phyloP scores from a whole-genome alignment of 2,888 invertebrate species.

The Metalampra italica region DNA sequence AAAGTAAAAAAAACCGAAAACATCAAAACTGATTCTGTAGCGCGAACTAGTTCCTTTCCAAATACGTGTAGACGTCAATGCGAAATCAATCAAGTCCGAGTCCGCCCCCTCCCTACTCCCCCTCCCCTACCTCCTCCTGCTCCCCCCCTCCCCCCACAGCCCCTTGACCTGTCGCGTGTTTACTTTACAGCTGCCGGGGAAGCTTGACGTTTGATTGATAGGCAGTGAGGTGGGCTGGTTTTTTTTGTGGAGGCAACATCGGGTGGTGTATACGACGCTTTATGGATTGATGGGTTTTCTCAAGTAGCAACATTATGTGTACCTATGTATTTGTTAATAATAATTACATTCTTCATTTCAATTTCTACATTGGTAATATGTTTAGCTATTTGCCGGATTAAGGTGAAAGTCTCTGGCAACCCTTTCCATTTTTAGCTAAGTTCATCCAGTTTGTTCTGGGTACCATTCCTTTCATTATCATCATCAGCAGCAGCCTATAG shows the following conservation, averaged over 20 bases:
- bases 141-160: conserved; percentile 22
- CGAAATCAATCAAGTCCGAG: conserved; percentile 72
- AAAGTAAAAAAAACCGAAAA: conserved; percentile 8
- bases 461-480: no score
- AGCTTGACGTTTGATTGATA: conserved; percentile 59
- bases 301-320: neutral
- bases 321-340: neutral
- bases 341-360: neutral
- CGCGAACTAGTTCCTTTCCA: conserved; percentile 24
- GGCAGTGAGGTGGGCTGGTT: conserved; percentile 31
- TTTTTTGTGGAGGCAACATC: conserved; percentile 19
- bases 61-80: conserved; percentile 64
- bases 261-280: neutral
- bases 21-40: conserved; percentile 32
- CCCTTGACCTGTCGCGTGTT: conserved; percentile 68
- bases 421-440: no score
- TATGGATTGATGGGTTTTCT: neutral
- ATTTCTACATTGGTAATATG: no score
- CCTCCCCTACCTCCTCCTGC: no score
- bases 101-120: conserved; percentile 18
- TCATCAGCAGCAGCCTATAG: no score
- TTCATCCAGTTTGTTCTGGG: no score
- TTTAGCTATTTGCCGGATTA: no score
- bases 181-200: conserved; percentile 36
- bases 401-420: no score